Base-by-base conservation (phyloP, 1,140 invertebrate genomes). In the Leguminivora glycinivorella region DNA sequence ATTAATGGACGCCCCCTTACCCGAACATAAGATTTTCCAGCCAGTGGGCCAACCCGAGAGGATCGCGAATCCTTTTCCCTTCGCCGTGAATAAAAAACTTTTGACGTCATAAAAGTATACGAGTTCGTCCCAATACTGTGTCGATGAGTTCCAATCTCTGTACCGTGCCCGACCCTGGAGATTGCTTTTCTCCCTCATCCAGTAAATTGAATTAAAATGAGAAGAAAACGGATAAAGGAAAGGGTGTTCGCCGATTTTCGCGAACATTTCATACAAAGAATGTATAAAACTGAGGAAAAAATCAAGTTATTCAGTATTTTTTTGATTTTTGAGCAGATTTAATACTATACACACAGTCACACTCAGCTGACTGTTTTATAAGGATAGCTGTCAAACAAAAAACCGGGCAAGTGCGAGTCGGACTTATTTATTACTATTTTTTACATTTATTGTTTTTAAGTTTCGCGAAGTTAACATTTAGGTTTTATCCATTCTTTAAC, bases 191-290 rank as follows among this genome's bases (percentile, higher is more conserved):
- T 82, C 82, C 82, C 78, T 83, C 83, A 89, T 87, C 82, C 83
- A 86, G 76, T 85, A 85, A 87, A 88, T 89, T 89, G 86, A 90
- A 90, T 90, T 88, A 85, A 88, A 90, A 88, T 85, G 84, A 83
- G 83, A 84, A 85, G 83, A 78, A 82, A 85, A 83, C 83, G 81
- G 80, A 79, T 84, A 85, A 84, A 87, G 80, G 84, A 84, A 87
- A 83, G 82, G 82, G 81, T 81, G 74, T 76, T 72, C 78, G 82
- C 71, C 79, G 81, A 80, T 86, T 86, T 83, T 83, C 77, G 70
- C 78, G 74, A 82, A 72, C 75, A 72, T 81, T 82, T 81, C 71
- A 38, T 38, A n/a, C n/a, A n/a, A n/a, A n/a, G n/a, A n/a, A n/a
- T n/a, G n/a, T n/a, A n/a, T n/a, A n/a, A n/a, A n/a, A n/a, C n/a